Conservation (phyloP, 1,140 invertebrate species). For the Heterodera schachtii region DNA sequence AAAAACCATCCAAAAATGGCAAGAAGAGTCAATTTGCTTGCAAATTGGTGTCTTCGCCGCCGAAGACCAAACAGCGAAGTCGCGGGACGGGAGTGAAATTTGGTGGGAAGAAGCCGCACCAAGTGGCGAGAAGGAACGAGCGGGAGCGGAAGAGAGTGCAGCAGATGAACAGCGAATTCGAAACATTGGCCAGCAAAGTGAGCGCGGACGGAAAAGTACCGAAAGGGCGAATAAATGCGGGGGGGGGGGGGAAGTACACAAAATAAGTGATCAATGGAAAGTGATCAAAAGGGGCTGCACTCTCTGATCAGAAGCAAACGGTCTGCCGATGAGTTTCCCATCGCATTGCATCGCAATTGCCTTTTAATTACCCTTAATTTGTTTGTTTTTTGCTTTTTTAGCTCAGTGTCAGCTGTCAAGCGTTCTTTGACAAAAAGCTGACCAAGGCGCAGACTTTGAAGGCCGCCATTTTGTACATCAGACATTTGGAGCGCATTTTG, state of each 20-base stretch:
- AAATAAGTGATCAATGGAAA: too few relatives aligned
- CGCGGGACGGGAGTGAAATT: conserved; percentile 19
- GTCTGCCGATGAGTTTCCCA: too few relatives aligned
- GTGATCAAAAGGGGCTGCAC: not conserved
- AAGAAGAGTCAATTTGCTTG: not conserved
- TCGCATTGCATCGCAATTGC: too few relatives aligned
- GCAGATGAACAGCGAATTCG: conserved; percentile 46
- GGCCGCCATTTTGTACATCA: conserved; percentile 51
- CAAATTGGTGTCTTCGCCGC: not conserved
- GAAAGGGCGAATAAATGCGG: conserved; percentile 14
- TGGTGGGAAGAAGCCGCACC: conserved; percentile 47
- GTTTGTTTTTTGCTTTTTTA: not conserved
- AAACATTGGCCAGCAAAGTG: conserved; percentile 38
- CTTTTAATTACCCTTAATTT: too few relatives aligned
- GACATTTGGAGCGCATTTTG: conserved; percentile 43
- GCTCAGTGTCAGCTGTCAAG: conserved; percentile 3
- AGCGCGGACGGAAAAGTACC: not conserved
- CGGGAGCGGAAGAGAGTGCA: conserved; percentile 49
- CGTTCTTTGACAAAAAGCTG: conserved; percentile 45
- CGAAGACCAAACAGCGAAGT: not conserved
- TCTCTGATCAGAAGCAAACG: too few relatives aligned
- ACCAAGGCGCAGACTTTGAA: conserved; percentile 54
- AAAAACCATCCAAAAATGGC: not conserved
- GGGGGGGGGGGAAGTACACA: too few relatives aligned
- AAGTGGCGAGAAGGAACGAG: conserved; percentile 52